These are phyloP conservation scores for Halyomorpha halys DNA, from an alignment of 1,140 invertebrate genomes.

Conservation along the genomic window DNA sequence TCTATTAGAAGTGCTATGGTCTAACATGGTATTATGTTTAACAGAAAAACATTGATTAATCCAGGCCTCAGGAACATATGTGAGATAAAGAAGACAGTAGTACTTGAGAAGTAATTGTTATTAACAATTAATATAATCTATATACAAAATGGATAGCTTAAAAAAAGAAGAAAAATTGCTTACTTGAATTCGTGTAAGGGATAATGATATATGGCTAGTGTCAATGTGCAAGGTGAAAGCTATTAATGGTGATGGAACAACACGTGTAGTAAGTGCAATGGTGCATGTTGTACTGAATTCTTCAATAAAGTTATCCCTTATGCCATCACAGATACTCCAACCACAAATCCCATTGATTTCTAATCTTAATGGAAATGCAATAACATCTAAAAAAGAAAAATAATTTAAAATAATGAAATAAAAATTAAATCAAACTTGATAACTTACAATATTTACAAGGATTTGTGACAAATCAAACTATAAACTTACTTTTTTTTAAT, in stretches of 20 bases:
- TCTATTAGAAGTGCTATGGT: too few relatives aligned
- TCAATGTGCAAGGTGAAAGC: slow-evolving; percentile 25
- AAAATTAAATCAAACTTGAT: not conserved
- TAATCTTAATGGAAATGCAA: slow-evolving; percentile 18
- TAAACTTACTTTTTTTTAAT: slow-evolving; percentile 23
- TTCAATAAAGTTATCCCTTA: slow-evolving; percentile 19
- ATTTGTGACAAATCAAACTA: not conserved
- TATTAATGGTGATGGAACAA: slow-evolving; percentile 19
- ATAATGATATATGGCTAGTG: slow-evolving; percentile 8
- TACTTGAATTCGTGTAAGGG: not conserved
- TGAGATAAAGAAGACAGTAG: too few relatives aligned
- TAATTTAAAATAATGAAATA: not conserved
- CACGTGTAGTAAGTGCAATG: slow-evolving; percentile 19
- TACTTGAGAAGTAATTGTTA: too few relatives aligned
- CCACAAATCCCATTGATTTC: slow-evolving; percentile 21
- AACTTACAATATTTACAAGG: not conserved
- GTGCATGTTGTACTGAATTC: slow-evolving; percentile 24
- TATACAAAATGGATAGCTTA: too few relatives aligned
- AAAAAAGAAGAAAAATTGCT: not conserved
- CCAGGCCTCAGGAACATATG: too few relatives aligned
- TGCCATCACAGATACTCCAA: slow-evolving; percentile 5
- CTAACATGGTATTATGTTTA: too few relatives aligned
- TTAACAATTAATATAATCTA: too few relatives aligned
- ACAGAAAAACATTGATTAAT: too few relatives aligned
- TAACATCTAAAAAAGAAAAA: slow-evolving; percentile 16